These are phyloP conservation scores for Trichogramma evanescens DNA, from an alignment of 2,888 invertebrate species.

Conservation along the genomic window DNA sequence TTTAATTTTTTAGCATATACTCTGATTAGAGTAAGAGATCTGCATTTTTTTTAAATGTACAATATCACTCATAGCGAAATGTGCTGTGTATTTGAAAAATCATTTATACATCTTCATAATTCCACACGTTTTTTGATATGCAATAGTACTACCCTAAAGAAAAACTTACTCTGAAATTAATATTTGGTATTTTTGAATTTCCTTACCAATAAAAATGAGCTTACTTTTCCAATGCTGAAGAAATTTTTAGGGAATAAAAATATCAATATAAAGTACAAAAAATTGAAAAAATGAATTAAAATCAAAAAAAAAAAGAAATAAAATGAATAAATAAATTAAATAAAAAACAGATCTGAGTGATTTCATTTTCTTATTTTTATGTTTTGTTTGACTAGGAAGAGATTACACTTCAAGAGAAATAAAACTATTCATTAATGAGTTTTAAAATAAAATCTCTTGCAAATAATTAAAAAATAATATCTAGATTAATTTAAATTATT, in stretches of 20 bases:
- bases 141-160: slow-evolving; percentile 44
- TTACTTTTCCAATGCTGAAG: slow-evolving; percentile 32
- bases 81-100: slow-evolving; percentile 9
- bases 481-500: slow-evolving; percentile 31
- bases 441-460: no score
- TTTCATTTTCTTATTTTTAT: slow-evolving; percentile 3
- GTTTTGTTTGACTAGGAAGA: slow-evolving; percentile 24
- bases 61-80: background rate
- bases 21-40: no score
- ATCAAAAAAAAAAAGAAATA: no score
- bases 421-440: no score
- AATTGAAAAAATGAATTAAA: no score
- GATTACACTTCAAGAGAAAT: slow-evolving; percentile 22
- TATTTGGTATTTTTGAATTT: slow-evolving; percentile 48
- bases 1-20: no score
- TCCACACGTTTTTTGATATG: slow-evolving; percentile 43
- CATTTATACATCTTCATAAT: slow-evolving; percentile 25
- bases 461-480: no score
- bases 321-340: slow-evolving; percentile 1
- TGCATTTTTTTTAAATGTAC: no score
- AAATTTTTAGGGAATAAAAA: no score
- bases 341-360: slow-evolving; percentile 37
- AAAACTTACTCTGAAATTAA: slow-evolving; percentile 42
- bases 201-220: slow-evolving; percentile 35
- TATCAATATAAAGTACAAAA: no score